Percentiles rank a stretch among this genome's conserved stretches.
phyloP scores from a whole-genome alignment of 2,797 vertebrate genomes.

The Sylvilagus floridanus region DNA sequence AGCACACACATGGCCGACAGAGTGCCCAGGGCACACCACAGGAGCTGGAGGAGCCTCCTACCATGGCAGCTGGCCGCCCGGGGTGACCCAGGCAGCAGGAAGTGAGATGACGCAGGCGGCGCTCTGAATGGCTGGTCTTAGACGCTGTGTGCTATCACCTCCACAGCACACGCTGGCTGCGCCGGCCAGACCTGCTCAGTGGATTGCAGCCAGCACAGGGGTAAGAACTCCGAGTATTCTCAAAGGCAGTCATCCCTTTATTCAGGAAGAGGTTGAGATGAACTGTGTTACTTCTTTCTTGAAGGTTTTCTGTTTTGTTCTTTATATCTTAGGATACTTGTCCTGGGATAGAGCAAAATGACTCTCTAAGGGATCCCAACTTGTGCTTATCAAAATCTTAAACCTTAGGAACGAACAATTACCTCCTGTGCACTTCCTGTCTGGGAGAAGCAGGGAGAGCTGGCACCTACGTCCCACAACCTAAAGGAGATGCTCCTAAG shows the following conservation, averaged over 20 bases:
- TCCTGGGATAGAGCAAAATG: not conserved
- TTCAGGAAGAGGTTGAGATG: too few species aligned
- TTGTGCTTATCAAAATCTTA: not conserved
- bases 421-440: not conserved
- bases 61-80: rapidly evolving
- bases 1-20: rapidly evolving
- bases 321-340: not conserved
- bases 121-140: not conserved
- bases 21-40: too few species aligned
- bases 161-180: not conserved
- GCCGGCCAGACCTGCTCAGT: not conserved
- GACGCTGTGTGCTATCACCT: rapidly evolving
- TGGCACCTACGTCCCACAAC: too few species aligned
- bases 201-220: too few species aligned
- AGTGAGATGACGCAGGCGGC: not conserved
- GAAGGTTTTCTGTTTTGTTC: too few species aligned
- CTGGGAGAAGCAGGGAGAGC: not conserved
- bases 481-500: not conserved
- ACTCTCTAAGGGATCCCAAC: not conserved
- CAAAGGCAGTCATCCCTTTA: not conserved
- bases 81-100: not conserved
- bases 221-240: rapidly evolving
- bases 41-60: rapidly evolving
- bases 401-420: not conserved
- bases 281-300: not conserved